Percentiles rank a stretch among this genome's conserved stretches.
phyloP scores from a whole-genome alignment of 2,113 vertebrate genomes.

The Brevimyrus niger region DNA sequence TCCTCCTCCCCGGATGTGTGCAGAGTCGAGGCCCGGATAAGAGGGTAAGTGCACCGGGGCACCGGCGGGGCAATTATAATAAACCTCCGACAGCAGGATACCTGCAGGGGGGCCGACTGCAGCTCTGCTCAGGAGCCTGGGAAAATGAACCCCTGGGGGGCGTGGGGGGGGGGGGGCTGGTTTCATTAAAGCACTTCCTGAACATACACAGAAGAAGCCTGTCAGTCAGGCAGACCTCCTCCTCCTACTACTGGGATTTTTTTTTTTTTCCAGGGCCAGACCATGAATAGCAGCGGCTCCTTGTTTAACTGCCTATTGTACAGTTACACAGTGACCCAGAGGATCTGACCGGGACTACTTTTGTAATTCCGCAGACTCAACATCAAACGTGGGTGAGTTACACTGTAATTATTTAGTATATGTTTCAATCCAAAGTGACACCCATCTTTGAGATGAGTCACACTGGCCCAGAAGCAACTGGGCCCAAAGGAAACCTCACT shows the following conservation, averaged over 20 bases:
- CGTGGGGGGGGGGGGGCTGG: too few species aligned
- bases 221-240: not conserved
- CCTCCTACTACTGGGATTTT: too few species aligned
- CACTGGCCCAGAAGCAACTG: not conserved
- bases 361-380: not conserved
- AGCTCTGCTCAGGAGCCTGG: not conserved
- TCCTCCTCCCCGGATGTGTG: not conserved
- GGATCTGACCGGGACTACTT: not conserved
- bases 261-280: not conserved
- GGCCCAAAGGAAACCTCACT: not conserved
- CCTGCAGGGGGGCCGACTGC: not conserved
- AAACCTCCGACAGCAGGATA: not conserved
- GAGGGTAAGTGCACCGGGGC: not conserved
- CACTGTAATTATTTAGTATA: not conserved
- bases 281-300: constrained; percentile 1
- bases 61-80: not conserved
- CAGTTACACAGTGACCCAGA: not conserved
- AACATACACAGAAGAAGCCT: not conserved
- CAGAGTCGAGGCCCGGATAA: not conserved
- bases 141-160: not conserved
- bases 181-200: not conserved
- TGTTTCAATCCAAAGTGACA: not conserved
- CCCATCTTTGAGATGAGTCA: not conserved
- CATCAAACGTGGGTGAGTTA: not conserved
- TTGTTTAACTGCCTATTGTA: not conserved